A percentile compares a stretch with the other conserved stretches of the same genome.
These are phyloP conservation scores for Poeciliopsis turneri DNA, from an alignment of 2,797 vertebrate species.

Conservation along the genomic window DNA sequence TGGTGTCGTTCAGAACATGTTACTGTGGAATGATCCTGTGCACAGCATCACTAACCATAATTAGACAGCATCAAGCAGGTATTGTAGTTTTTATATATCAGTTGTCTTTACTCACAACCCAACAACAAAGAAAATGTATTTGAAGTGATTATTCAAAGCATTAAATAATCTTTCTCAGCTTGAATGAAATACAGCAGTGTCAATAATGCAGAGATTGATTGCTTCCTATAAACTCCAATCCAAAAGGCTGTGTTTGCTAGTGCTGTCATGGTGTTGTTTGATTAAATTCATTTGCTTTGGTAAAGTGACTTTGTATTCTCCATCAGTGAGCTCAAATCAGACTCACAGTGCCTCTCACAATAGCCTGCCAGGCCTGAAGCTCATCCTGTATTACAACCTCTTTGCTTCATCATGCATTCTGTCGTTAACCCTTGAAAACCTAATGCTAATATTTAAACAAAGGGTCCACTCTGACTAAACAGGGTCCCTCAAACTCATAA, in stretches of 20 bases:
- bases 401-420: constrained; percentile 20
- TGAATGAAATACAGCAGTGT: constrained; percentile 43
- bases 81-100: too few relatives aligned
- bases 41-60: background rate
- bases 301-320: constrained; percentile 33
- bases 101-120: background rate
- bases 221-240: constrained; percentile 7
- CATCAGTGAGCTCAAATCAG: constrained; percentile 31
- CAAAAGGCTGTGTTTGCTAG: constrained; percentile 11
- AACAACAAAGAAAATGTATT: background rate
- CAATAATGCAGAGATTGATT: background rate
- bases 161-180: constrained; percentile 27
- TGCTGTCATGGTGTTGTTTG: constrained; percentile 2
- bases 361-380: constrained; percentile 12
- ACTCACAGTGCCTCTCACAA: constrained; percentile 26
- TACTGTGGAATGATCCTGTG: background rate
- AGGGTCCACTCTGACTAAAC: constrained; percentile 16
- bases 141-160: constrained; percentile 15
- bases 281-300: constrained; percentile 31
- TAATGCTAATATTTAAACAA: constrained; percentile 32
- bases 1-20: background rate
- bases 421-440: constrained; percentile 7
- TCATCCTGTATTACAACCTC: constrained; percentile 15
- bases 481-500: constrained; percentile 28
- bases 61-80: background rate